Base-by-base conservation (phyloP, 2,797 vertebrate species). In the Meriones psammophilus region DNA sequence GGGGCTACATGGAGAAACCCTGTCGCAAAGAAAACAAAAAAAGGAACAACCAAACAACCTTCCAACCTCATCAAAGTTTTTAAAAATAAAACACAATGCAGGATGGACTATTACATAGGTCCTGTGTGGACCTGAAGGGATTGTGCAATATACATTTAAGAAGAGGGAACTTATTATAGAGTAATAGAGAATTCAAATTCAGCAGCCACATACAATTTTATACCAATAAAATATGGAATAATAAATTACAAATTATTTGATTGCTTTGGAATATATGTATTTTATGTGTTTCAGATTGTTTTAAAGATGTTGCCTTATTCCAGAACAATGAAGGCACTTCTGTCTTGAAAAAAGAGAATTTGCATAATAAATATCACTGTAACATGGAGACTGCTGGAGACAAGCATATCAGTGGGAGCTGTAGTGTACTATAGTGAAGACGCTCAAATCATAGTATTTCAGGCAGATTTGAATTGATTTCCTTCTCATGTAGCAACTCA, bases 271-370 rank as follows among this genome's bases (percentile, higher is more conserved):
- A 85, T 64, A 93, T 88, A 56, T 24, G 60, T 6, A 24, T 91
- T 94, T 83, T 68, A 42, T 56, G 8, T 1, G 26, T 77, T 94
- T 94, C 30, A 92, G 3, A 91, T 92, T 85, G 42, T 18, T 78
- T 69, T 95, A 46, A 96, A 89, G 60, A 71, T 95, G 79, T 69
- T 78, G 58, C 8, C 71, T 33, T 95, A 22, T 96, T 73, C 15
- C 54, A 85, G 68, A 92, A 10, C 24, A 83, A 54, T 58, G 20
- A 71, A 66, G 8, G 6, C 1, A 30, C 64, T 88, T n/a, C 20
- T 3, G 74, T 74, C 94, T 90, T 78, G 46, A 10, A 46, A 71
- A 71, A 94, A 60, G 73, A 79, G 17, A 71, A 93, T 46, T 64
- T 92, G 2, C 56, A 30, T 60, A 9, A 92, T 33, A 69, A 92